Conservation (phyloP, 2,888 invertebrate genomes). For the Lamproptera curius region DNA sequence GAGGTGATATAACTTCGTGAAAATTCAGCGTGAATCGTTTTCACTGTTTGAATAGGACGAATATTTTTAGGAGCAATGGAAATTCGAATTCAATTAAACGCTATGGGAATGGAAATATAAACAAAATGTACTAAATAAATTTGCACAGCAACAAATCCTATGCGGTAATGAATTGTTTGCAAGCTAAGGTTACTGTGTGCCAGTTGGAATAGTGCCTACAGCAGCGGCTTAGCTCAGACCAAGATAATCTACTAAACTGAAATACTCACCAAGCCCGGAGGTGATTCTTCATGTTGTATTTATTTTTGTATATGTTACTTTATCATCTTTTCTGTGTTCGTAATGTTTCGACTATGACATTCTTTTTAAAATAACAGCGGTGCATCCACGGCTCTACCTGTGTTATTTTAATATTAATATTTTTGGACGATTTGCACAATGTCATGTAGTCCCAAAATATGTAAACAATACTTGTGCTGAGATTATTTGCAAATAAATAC, state of each 20-base stretch:
- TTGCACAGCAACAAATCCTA: slow-evolving; percentile 22
- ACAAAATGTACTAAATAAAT: slow-evolving; percentile 20
- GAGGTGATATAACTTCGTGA: neutral
- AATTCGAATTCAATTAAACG: slow-evolving; percentile 13
- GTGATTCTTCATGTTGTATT: slow-evolving; percentile 8
- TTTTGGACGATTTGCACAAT: too few species aligned
- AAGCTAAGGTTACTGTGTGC: slow-evolving; percentile 24
- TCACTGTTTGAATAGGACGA: neutral
- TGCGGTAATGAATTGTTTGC: slow-evolving; percentile 27
- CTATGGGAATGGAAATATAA: slow-evolving; percentile 10
- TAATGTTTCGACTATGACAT: too few species aligned
- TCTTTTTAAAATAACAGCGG: too few species aligned
- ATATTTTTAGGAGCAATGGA: neutral
- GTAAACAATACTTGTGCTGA: too few species aligned
- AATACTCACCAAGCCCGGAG: slow-evolving; percentile 26
- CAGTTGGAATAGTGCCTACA: slow-evolving; percentile 33
- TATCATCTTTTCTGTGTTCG: too few species aligned
- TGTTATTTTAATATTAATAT: too few species aligned
- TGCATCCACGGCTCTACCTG: too few species aligned
- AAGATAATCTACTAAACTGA: slow-evolving; percentile 36
- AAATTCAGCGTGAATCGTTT: neutral
- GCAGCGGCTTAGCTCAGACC: slow-evolving; percentile 25
- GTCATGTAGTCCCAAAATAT: too few species aligned
- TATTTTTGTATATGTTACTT: too few species aligned
- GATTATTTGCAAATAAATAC: too few species aligned